phyloP scores from a whole-genome alignment of 2,797 vertebrate genomes.

The Gallinago stenura region DNA sequence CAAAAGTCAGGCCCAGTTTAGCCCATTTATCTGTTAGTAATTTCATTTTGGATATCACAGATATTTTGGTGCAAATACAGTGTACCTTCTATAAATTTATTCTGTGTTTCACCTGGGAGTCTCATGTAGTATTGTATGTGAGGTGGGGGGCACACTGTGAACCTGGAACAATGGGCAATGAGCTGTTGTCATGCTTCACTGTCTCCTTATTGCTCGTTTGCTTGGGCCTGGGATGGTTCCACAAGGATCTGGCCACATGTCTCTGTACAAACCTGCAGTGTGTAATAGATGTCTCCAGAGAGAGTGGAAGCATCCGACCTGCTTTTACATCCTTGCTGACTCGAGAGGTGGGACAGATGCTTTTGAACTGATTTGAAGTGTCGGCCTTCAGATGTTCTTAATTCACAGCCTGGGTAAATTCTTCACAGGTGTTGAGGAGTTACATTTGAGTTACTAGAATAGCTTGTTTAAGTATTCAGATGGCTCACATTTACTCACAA shows the following conservation, averaged over 20 bases:
- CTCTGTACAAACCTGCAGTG: neutral
- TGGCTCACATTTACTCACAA: neutral
- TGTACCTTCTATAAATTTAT: neutral
- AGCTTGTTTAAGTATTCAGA: neutral
- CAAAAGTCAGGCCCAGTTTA: neutral
- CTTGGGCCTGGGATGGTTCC: neutral
- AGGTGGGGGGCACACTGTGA: neutral
- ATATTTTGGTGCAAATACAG: neutral
- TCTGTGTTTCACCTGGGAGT: neutral
- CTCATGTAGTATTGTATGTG: neutral
- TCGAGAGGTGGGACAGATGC: neutral
- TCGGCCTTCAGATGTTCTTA: neutral
- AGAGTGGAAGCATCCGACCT: neutral
- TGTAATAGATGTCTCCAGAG: neutral
- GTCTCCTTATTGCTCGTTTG: neutral
- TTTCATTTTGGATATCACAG: neutral
- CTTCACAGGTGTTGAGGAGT: neutral
- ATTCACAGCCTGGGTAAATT: neutral
- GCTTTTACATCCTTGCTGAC: neutral
- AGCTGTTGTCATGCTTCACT: neutral
- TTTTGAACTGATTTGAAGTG: neutral
- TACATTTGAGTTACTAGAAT: neutral
- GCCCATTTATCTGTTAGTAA: neutral
- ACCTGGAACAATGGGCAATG: neutral
- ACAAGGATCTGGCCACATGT: fast-evolving